A percentile compares a stretch with the other conserved stretches of the same genome.
phyloP scores from a whole-genome alignment of 2,797 vertebrate genomes.

The Molothrus ater region DNA sequence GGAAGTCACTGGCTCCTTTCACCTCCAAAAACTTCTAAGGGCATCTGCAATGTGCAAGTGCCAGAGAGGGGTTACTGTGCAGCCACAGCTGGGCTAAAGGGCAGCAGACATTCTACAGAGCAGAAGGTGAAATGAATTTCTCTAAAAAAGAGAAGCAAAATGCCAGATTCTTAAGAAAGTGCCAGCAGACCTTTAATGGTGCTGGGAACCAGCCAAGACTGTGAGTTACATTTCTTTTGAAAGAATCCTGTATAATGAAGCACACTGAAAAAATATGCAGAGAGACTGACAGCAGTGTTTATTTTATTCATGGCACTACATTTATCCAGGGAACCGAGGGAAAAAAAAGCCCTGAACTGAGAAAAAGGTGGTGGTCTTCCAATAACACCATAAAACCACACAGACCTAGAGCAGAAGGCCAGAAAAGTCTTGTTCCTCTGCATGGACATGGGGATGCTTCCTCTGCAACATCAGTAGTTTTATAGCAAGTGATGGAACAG shows the following conservation, averaged over 20 bases:
- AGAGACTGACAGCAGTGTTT: conserved; percentile 55
- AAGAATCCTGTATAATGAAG: conserved; percentile 55
- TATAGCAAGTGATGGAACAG: background rate
- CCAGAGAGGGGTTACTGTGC: background rate
- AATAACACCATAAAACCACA: background rate
- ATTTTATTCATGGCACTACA: conserved; percentile 50
- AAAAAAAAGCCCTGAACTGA: background rate
- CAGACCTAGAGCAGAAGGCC: background rate
- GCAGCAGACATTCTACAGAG: background rate
- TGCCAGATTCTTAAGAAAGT: background rate
- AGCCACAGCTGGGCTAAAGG: background rate
- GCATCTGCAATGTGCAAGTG: background rate
- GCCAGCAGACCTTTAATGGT: conserved; percentile 27
- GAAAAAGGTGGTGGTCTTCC: background rate
- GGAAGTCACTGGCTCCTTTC: background rate
- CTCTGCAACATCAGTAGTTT: background rate
- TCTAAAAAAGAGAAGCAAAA: conserved; percentile 18
- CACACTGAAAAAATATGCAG: conserved; percentile 34
- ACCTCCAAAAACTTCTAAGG: background rate
- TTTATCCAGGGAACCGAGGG: background rate
- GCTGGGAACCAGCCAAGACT: conserved; percentile 48
- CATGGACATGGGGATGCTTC: background rate
- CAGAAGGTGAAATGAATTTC: background rate
- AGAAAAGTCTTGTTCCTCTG: background rate
- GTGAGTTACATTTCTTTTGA: conserved; percentile 29